Evolutionary conservation across 2,797 vertebrate species (phyloP).

Genomic region (Ptychadena robeensis): DNA sequence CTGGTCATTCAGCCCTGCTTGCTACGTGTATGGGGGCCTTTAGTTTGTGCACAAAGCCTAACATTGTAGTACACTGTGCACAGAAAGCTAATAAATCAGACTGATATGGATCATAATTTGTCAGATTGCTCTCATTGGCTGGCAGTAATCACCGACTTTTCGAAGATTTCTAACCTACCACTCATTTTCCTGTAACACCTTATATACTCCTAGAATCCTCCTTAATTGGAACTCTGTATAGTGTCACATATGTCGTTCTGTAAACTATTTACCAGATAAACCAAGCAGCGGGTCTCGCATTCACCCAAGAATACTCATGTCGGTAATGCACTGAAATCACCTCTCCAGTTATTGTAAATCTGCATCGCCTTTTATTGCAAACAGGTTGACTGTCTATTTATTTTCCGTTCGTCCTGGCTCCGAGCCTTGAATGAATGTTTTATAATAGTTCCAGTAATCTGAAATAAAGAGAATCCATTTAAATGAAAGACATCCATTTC

Average conservation of each 20-base stretch:
- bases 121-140: neutral
- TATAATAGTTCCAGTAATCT: conserved; percentile 45
- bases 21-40: no score
- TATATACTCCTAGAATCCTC: neutral
- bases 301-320: neutral
- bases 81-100: neutral
- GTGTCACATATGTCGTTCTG: conserved; percentile 5
- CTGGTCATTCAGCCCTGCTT: no score
- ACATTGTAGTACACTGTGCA: neutral
- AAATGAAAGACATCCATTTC: conserved; percentile 26
- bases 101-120: neutral
- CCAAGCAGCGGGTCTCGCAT: neutral
- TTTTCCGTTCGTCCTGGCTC: conserved; percentile 26
- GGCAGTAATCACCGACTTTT: no score
- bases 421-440: conserved; percentile 13
- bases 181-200: neutral
- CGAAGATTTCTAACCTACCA: neutral
- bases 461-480: conserved; percentile 14
- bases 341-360: neutral
- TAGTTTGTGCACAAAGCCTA: neutral
- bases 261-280: conserved; percentile 21
- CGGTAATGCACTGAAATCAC: conserved; percentile 19
- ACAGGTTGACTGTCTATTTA: conserved; percentile 43
- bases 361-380: conserved; percentile 17
- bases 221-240: neutral